Base-by-base conservation (phyloP, 2,113 vertebrate genomes). In the Melierax canorus region DNA sequence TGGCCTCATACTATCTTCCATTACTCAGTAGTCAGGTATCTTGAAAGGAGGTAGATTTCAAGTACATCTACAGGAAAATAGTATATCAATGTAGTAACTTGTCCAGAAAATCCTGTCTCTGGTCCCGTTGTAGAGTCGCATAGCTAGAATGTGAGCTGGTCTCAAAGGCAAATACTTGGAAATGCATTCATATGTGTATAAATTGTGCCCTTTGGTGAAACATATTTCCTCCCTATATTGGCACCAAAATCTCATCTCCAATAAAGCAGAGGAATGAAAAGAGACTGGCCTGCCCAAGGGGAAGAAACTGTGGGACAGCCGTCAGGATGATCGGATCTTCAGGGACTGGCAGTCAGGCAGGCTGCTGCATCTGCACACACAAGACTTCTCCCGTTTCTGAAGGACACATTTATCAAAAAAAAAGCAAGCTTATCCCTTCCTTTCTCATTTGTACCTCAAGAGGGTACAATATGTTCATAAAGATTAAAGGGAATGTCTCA, bases 381-480 rank as follows among this genome's bases (percentile, higher is more conserved):
- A 79, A 55, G 46, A 55, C 11, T 86, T 83, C 30, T 84, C 15
- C 48, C 11, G 4, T 56, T 86, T 86, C 75, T 81, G 34, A 81
- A 68, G 59, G 38, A 84, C 94, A 51, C 12, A 51, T 76, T 67
- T 83, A 26, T 86, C 23, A 86, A 88, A 93, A 92, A 77, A 60
- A 56, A 12, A 81, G 78, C 45, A 67, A 71, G 22, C 23, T 78
- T 86, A 86, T 90, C 39, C 92, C 43, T 64, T 93, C 62, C 69
- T 91, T 89, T 78, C 62, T 94, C 86, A 72, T 94, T 93, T 87
- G 92, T 87, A 91, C 45, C 39, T 92, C 86, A 79, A 60, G 64
- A 88, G 68, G 46, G 58, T 88, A 92, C 27, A 82, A 76, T 82
- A 78, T 69, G 45, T 89, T 92, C 58, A 58, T 66, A 78, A 94